Conservation (phyloP, 92 coral and sea anemone species). For the Epizoanthus ramosus region DNA sequence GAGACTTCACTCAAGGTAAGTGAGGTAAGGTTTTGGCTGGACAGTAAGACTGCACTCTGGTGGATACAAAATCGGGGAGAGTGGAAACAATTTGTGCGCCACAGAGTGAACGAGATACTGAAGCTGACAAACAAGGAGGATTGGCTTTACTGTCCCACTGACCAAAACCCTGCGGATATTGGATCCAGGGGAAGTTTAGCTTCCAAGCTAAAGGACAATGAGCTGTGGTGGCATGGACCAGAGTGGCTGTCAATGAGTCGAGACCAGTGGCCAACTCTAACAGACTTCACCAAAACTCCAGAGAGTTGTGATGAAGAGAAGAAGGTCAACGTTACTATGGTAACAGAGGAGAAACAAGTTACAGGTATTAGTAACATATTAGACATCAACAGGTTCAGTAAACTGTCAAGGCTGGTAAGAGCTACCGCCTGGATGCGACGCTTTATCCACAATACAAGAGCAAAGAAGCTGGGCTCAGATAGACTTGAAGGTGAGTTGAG, state of each 20-base stretch:
- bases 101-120: conserved; percentile 47
- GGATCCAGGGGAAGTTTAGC: conserved; percentile 58
- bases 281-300: not conserved
- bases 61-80: conserved; percentile 47
- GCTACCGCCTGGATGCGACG: conserved; percentile 45
- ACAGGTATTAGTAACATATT: conserved; percentile 32
- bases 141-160: conserved; percentile 50
- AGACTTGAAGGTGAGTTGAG: conserved; percentile 20
- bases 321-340: not conserved
- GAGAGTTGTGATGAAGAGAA: conserved; percentile 42
- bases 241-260: not conserved
- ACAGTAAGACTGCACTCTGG: conserved; percentile 26
- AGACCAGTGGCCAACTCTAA: conserved; percentile 39
- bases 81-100: conserved; percentile 58
- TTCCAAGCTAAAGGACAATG: conserved; percentile 36
- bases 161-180: conserved; percentile 56
- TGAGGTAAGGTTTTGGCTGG: conserved; percentile 24
- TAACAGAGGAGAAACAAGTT: not conserved
- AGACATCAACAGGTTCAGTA: conserved; percentile 34
- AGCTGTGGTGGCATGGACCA: conserved; percentile 48
- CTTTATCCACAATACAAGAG: conserved; percentile 23
- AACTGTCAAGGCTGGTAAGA: not conserved
- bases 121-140: conserved; percentile 22
- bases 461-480: not conserved
- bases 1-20: too few species aligned